These are phyloP conservation scores for Myotis myotis DNA, from an alignment of 2,797 vertebrate genomes.

Conservation along the genomic window DNA sequence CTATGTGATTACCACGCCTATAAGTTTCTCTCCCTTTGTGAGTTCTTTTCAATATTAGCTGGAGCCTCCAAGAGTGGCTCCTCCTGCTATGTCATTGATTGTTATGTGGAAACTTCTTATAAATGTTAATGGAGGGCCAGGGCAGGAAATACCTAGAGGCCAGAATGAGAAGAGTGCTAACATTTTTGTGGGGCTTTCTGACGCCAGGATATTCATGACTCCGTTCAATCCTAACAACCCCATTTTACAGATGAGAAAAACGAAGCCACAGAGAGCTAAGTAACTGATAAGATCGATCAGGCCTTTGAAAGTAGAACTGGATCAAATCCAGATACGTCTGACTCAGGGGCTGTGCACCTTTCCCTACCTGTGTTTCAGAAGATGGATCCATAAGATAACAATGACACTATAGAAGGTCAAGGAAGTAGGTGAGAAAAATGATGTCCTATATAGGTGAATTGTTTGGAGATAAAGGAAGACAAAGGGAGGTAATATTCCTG, in stretches of 20 bases:
- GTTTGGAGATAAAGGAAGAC: not conserved
- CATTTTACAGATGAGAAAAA: constrained; percentile 52
- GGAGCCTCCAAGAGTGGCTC: not conserved
- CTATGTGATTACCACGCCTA: not conserved
- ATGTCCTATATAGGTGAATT: not conserved
- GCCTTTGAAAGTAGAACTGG: not conserved
- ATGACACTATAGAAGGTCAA: not conserved
- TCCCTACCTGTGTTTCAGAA: not conserved
- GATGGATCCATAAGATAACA: not conserved
- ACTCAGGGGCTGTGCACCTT: not conserved
- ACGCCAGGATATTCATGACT: not conserved
- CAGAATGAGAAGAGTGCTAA: not conserved
- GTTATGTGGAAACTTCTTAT: not conserved
- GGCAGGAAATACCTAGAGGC: not conserved
- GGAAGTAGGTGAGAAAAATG: not conserved
- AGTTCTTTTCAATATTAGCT: constrained; percentile 48
- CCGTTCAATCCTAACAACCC: not conserved
- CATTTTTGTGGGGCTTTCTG: not conserved
- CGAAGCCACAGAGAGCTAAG: not conserved
- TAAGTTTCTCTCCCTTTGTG: constrained; percentile 7
- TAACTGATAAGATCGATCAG: not conserved
- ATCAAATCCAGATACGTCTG: not conserved
- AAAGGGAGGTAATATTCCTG: not conserved
- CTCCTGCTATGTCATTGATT: not conserved
- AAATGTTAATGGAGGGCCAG: not conserved